Base-by-base conservation (phyloP, 2,888 invertebrate genomes). In the Cantharis rufa region DNA sequence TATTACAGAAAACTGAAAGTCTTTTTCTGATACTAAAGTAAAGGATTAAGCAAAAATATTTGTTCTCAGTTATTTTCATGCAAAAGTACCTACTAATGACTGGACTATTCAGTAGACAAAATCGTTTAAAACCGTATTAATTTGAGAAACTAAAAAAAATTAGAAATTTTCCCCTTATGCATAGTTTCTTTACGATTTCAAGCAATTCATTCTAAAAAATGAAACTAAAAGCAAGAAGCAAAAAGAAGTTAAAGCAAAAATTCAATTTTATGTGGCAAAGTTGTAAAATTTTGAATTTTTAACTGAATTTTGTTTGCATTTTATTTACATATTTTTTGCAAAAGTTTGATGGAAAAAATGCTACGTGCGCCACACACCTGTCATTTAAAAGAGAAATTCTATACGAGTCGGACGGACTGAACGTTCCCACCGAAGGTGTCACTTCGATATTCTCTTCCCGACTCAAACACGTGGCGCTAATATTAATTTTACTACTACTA, bases 341-440 rank as follows among this genome's bases (percentile, higher is more conserved):
- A 48, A 48, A 48, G n/a, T 48, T n/a, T n/a, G 48, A 7, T 48
- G 48, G 5, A 48, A 21, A 66, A 15, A 13, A 10, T n/a, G 15
- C 10, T 16, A 74, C 74, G 48, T 72, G 74, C 71, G 70, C 68
- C 73, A 86, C 86, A 86, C 83, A 87, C 87, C 87, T 87, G 83
- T 83, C 83, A 71, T 80, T 80, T 72, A 81, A 78, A 76, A 86
- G 74, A 74, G 83, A 82, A 80, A 84, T 83, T 81, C 85, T 83
- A 82, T 84, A 86, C 79, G 88, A 87, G 82, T 86, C 87, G 62
- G 87, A 85, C 70, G 87, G 86, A 84, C 85, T 87, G 82, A 84
- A 83, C 74, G 86, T 85, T 80, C 84, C 86, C 79, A 85, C 81
- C 72, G 85, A 83, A 68, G 86, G 82, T 70, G 84, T 84, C 77